Base-by-base conservation (phyloP, 2,888 invertebrate species). In the Liposcelis brunnea region DNA sequence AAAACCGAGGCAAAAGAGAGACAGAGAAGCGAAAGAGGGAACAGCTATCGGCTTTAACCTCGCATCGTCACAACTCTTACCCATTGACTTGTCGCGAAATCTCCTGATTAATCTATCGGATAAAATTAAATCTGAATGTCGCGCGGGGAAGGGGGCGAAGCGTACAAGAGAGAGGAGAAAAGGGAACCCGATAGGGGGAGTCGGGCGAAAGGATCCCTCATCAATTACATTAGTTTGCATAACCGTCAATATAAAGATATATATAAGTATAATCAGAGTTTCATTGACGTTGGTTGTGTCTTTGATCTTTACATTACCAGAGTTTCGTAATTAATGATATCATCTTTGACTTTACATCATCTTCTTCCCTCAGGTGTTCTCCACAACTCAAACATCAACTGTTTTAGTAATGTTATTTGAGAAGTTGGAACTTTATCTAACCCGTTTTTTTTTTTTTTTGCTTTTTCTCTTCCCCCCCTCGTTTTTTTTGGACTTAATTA, bases 141-240 rank as follows among this genome's bases (percentile, higher is more conserved):
- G 8, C 26, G 26, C 26, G 26, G 26, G 26, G 26, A 26, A 38
- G 15, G 31, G 46, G 40, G 42, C 46, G 42, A 43, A 26, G 40
- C 42, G 38, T 26, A 31, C 19, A 21, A 37, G 49, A 42, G 46
- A 46, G 43, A 44, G 44, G 38, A 38, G 33, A 32, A 15, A 19
- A 37, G 11, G 40, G 47, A 16, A 36, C 36, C 34, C 35, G 44
- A 33, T 37, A 40, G 12, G 36, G 33, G 33, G 31, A 31, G 43
- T 45, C 48, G 14, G 35, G 31, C 19, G 49, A 38, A 45, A 45
- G 49, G 52, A 52, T 52, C 53, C 52, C 51, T 50, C 53, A 50
- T 51, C 52, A 26, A 26, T 26, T 26, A 26, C 61, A 61, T 56
- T 60, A 61, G 61, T 62, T 61, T 61, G 52, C 58, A 53, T 58